Evolutionary conservation across 2,888 invertebrate genomes (phyloP), one percentile per base, ranked within the genome.

Genomic region (Eilema caniola): DNA sequence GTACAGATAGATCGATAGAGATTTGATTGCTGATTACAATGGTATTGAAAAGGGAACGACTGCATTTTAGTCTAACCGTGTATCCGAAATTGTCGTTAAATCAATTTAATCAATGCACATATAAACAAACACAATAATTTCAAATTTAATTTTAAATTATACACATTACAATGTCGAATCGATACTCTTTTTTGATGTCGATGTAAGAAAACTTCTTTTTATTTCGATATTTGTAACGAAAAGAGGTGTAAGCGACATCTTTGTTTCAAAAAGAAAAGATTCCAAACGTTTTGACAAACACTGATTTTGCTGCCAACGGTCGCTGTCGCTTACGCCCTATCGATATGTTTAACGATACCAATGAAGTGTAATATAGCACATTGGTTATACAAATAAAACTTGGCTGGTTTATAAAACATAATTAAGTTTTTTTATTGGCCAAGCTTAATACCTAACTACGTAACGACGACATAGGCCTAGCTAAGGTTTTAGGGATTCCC

Each of bases 321-420:
- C 53, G 10, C n/a, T 53, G 53, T 53, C 53, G n/a, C 53, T n/a
- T 53, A 53, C n/a, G 3, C 10, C 10, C 53, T 53, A 2, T 53
- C n/a, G n/a, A 53, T n/a, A 53, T 53, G n/a, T 53, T n/a, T 53
- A 53, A 53, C 20, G 53, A 53, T 53, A 10, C 53, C 53, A n/a
- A 53, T 47, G 53, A 53, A 53, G 53, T 53, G 53, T 53, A n/a
- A n/a, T n/a, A n/a, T 28, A 25, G 25, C 25, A 25, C 25, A 25
- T 59, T 57, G 68, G 37, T 37, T 33, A 16, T 31, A 64, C 14
- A 33, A 33, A 33, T 28, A 41, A 37, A 71, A 67, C 69, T 73
- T 66, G 70, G 69, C 59, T 7, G 14, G 16, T 64, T 33, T 62
- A 28, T 59, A 62, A 47, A 28, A 67, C 67, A 16, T 25, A 25